A percentile compares a stretch with the other conserved stretches of the same genome.
Conservation (phyloP, 2,797 vertebrate genomes). For the Myripristis murdjan region DNA sequence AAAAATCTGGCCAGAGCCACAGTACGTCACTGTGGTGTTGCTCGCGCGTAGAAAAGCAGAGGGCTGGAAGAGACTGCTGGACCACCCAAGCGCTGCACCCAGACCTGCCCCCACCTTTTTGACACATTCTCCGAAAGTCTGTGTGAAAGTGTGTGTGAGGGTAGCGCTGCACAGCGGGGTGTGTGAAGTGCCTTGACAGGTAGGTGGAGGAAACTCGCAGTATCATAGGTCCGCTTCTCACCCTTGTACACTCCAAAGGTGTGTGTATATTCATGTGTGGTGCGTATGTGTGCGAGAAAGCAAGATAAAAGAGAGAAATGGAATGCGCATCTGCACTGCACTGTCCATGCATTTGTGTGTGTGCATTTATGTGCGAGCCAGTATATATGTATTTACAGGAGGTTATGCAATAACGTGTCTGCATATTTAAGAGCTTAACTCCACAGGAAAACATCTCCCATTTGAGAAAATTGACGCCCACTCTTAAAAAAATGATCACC, state of each 20-base stretch:
- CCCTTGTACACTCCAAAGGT: slow-evolving; percentile 4
- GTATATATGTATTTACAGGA: slow-evolving; percentile 5
- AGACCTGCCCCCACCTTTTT: slow-evolving; percentile 42
- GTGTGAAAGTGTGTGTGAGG: slow-evolving; percentile 6
- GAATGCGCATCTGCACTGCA: too few relatives aligned
- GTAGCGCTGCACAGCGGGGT: slow-evolving; percentile 2
- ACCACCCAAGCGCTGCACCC: slow-evolving; percentile 68
- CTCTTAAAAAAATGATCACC: too few relatives aligned
- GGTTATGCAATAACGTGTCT: slow-evolving; percentile 8
- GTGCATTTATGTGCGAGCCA: slow-evolving; percentile 3
- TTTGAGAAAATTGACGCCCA: too few relatives aligned
- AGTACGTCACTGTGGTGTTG: slow-evolving; percentile 56
- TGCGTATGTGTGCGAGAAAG: background rate
- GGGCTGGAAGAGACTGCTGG: slow-evolving; percentile 30
- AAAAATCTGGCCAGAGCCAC: slow-evolving; percentile 40
- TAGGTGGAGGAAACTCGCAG: too few relatives aligned
- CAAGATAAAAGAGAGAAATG: too few relatives aligned
- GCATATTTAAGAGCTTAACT: background rate
- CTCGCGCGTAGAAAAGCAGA: slow-evolving; percentile 38
- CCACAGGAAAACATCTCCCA: too few relatives aligned
- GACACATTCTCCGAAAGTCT: slow-evolving; percentile 34
- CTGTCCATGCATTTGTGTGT: background rate
- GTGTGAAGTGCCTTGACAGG: background rate
- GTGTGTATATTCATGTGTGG: slow-evolving; percentile 7
- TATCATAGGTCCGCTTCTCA: slow-evolving; percentile 17